Conservation (phyloP, 2,888 invertebrate species). For the Alitta virens region DNA sequence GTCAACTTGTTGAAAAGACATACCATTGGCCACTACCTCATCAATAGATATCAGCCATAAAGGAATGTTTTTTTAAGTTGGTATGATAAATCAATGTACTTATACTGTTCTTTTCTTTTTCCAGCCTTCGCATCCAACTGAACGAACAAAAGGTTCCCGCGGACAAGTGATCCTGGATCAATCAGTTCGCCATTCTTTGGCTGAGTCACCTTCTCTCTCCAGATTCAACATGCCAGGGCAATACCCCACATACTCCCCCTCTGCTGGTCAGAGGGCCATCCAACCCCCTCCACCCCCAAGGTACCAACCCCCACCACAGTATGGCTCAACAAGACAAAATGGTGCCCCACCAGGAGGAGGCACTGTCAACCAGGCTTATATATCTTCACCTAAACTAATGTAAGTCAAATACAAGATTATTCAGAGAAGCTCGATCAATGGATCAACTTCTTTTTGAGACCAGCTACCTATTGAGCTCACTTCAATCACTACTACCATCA, state of each 20-base stretch:
- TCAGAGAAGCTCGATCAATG: too few relatives aligned
- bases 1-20: too few relatives aligned
- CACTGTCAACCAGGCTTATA: not conserved
- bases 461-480: too few relatives aligned
- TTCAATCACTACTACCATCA: too few relatives aligned
- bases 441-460: too few relatives aligned
- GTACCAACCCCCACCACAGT: slow-evolving; percentile 21
- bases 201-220: not conserved
- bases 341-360: not conserved
- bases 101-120: not conserved
- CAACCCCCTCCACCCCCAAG: slow-evolving; percentile 16
- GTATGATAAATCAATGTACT: too few relatives aligned
- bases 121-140: not conserved
- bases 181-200: not conserved
- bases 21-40: too few relatives aligned
- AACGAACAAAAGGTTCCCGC: not conserved
- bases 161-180: not conserved
- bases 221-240: not conserved
- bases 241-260: not conserved
- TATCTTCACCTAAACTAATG: not conserved
- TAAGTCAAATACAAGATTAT: too few relatives aligned
- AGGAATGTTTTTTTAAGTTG: too few relatives aligned
- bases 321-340: slow-evolving; percentile 8
- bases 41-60: not conserved
- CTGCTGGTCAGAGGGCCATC: not conserved